Evolutionary conservation across 2,888 invertebrate genomes (phyloP).

Genomic region (Yponomeuta sedellus): DNA sequence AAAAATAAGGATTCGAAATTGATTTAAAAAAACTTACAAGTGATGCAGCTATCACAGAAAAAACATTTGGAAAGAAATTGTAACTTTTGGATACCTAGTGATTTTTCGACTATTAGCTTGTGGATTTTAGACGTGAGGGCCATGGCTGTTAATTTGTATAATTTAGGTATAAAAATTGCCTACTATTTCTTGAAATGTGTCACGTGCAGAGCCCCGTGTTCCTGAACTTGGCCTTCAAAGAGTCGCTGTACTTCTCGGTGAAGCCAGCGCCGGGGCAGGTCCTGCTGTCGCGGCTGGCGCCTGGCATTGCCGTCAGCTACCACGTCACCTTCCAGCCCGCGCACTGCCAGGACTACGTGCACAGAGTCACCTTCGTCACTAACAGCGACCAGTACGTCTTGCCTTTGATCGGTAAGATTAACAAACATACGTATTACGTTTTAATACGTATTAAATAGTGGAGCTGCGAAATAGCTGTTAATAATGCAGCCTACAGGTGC

Average conservation of each 20-base stretch:
- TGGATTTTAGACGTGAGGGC: no score
- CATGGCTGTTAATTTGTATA: no score
- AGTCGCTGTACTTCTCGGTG: constrained; percentile 70
- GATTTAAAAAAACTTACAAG: no score
- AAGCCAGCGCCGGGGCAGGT: constrained; percentile 51
- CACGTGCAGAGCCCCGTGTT: not conserved
- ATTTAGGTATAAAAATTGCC: no score
- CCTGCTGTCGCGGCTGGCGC: constrained; percentile 77
- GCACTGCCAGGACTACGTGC: constrained; percentile 71
- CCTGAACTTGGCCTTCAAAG: constrained; percentile 32
- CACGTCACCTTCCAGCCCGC: constrained; percentile 79
- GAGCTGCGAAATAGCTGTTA: no score
- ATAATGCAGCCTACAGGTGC: no score
- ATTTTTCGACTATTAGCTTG: no score
- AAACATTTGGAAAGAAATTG: no score
- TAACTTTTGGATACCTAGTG: no score
- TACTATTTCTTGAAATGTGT: no score
- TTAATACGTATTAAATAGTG: not conserved
- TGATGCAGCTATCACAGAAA: no score
- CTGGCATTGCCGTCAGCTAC: constrained; percentile 80
- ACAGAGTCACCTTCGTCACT: constrained; percentile 70
- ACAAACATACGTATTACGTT: not conserved
- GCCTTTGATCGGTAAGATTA: constrained; percentile 75
- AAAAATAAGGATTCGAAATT: no score
- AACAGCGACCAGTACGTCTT: constrained; percentile 72